Evolutionary conservation across 2,888 invertebrate species (phyloP).

Genomic region (Drosophila diplacantha): DNA sequence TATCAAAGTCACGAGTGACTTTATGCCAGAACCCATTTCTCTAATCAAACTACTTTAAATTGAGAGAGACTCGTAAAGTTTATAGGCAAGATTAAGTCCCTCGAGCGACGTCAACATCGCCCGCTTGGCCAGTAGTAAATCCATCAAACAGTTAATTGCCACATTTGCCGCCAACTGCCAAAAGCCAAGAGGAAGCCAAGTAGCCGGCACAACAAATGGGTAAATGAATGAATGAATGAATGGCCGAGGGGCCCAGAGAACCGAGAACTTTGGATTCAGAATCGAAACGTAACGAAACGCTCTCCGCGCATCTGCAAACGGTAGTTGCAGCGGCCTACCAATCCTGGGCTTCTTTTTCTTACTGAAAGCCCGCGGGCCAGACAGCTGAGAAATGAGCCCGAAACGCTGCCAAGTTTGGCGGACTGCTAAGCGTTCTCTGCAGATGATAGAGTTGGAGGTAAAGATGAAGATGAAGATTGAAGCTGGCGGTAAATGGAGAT

Average conservation of each 20-base stretch:
- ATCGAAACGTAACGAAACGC: conserved; percentile 3
- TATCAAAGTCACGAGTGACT: no score
- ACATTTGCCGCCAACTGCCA: conserved; percentile 54
- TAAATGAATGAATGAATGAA: conserved; percentile 14
- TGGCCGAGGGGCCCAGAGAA: conserved; percentile 48
- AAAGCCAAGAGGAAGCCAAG: conserved; percentile 43
- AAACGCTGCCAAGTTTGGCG: conserved; percentile 41
- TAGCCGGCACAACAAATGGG: background rate
- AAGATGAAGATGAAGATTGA: conserved; percentile 1
- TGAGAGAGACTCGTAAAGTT: conserved; percentile 9
- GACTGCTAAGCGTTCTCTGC: conserved; percentile 14
- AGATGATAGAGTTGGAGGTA: conserved; percentile 1
- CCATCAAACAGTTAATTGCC: conserved; percentile 71
- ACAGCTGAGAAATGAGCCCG: conserved; percentile 56
- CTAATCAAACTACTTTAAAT: background rate
- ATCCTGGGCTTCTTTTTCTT: conserved; percentile 2
- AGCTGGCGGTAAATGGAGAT: conserved; percentile 21
- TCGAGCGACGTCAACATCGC: conserved; percentile 27
- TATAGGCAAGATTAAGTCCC: conserved; percentile 7
- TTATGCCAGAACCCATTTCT: background rate
- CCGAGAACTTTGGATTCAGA: conserved; percentile 4
- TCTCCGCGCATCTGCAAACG: conserved; percentile 38
- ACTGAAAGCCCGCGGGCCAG: conserved; percentile 22
- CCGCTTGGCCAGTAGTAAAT: conserved; percentile 54
- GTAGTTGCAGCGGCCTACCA: conserved; percentile 41